Base-by-base conservation (phyloP, 2,113 vertebrate genomes). In the Chamaea fasciata region DNA sequence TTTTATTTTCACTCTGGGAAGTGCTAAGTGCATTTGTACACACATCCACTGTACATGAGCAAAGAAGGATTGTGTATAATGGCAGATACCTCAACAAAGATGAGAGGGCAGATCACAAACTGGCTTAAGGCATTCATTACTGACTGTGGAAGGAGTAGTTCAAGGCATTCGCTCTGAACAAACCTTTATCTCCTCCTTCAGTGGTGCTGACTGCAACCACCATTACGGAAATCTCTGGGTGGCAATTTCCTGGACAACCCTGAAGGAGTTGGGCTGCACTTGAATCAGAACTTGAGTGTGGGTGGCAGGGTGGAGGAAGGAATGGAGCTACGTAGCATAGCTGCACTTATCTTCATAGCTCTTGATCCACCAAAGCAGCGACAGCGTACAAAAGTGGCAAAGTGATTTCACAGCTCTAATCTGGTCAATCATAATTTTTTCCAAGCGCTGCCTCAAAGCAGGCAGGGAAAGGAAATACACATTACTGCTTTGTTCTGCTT, bases 191-290 rank as follows among this genome's bases (percentile, higher is more conserved):
- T 96, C 33, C 57, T 96, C 68, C 57, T 95, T 94, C n/a, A 62
- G 37, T 41, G 76, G 73, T 92, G 92, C 65, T 94, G 88, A 90
- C 92, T 96, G 85, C 76, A 77, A 97, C 79, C 63, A 26, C 41
- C 68, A 30, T 24, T 50, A 37, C 0, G 50, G 95, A 98, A 97
- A 90, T 90, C 90, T 96, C 92, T 95, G 94, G 86, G 95, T 96
- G 94, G 96, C 94, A 97, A 96, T 97, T 97, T 98, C 96, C 97
- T 97, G 96, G 94, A 89, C 44, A 65, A 74, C 96, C 65, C 68
- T 2, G 2, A 24, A 87, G 56, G 90, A 94, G 52, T 31, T 26
- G 7, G 41, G 49, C 57, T 94, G 76, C 76, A n/a, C 89, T 92
- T 93, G 85, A 96, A 79, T 92, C 87, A 89, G 55, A 83, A 46